Conservation (phyloP, 2,113 vertebrate species). For the Ia io region DNA sequence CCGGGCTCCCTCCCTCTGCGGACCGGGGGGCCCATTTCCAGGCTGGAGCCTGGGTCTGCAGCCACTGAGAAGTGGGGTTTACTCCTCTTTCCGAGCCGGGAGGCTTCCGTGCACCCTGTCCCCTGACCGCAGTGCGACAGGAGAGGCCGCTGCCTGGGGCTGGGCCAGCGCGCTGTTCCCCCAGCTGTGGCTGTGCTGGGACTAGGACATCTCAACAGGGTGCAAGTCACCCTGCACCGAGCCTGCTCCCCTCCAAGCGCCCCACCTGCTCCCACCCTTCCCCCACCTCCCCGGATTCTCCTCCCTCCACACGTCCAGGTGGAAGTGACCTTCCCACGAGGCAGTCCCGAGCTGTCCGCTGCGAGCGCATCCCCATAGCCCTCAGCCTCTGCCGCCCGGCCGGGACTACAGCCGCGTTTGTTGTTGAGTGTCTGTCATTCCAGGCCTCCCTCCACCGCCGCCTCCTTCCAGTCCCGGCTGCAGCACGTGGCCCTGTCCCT, state of each 20-base stretch:
- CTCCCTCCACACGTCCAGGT: neutral
- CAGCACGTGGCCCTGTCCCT: neutral
- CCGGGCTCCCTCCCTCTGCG: neutral
- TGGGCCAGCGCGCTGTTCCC: neutral
- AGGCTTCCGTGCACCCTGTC: neutral
- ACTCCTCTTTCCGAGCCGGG: too few relatives aligned
- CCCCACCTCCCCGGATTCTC: neutral
- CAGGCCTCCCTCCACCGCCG: fast-evolving
- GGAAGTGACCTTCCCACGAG: neutral
- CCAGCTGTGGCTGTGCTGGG: neutral
- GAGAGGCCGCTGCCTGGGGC: too few relatives aligned
- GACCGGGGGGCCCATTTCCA: neutral
- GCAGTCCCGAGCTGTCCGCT: neutral
- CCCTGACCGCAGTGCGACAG: too few relatives aligned
- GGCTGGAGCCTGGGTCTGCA: neutral
- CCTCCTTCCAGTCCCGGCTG: neutral
- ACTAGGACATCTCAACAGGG: neutral
- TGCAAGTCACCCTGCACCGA: neutral
- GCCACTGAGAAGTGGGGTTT: neutral
- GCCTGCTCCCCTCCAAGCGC: neutral
- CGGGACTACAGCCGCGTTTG: neutral
- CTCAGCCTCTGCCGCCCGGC: neutral
- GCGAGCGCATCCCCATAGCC: too few relatives aligned
- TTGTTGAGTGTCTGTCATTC: neutral
- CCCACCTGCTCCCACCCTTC: too few relatives aligned